Conservation (phyloP, 2,113 vertebrate genomes). For the Neopipo cinnamomea region DNA sequence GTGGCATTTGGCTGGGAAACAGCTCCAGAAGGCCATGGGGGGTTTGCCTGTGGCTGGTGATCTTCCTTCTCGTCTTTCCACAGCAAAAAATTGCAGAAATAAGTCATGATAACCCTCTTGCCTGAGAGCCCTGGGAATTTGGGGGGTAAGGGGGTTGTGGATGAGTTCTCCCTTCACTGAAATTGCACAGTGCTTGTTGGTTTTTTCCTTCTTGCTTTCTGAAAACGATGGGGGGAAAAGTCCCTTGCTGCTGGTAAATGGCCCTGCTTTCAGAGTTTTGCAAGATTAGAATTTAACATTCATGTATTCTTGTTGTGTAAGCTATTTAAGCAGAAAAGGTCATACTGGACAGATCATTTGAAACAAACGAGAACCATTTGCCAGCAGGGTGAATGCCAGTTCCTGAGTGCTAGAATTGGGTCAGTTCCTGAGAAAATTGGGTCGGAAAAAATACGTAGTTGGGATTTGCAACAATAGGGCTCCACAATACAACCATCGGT, state of each 20-base stretch:
- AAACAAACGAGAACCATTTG: slow-evolving; percentile 16
- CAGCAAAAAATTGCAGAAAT: background rate
- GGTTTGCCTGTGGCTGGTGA: rapidly evolving
- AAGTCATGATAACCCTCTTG: background rate
- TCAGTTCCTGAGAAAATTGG: slow-evolving; percentile 35
- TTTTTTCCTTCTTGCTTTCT: background rate
- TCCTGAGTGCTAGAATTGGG: background rate
- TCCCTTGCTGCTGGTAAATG: slow-evolving; percentile 1
- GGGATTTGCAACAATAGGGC: background rate
- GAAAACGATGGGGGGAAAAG: background rate
- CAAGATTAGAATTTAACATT: background rate
- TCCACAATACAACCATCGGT: background rate
- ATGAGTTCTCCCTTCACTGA: background rate
- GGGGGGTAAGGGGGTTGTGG: rapidly evolving
- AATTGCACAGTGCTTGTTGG: background rate
- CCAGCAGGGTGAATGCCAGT: background rate
- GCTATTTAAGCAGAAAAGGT: slow-evolving; percentile 1
- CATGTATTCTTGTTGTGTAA: background rate
- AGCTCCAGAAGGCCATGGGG: background rate
- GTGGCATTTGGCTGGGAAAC: background rate
- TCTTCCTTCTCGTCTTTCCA: background rate
- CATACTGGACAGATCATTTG: background rate
- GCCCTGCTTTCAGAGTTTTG: background rate
- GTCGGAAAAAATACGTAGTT: background rate
- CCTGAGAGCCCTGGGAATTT: background rate